Conservation (phyloP, 2,113 vertebrate species). For the Gobio gobio region DNA sequence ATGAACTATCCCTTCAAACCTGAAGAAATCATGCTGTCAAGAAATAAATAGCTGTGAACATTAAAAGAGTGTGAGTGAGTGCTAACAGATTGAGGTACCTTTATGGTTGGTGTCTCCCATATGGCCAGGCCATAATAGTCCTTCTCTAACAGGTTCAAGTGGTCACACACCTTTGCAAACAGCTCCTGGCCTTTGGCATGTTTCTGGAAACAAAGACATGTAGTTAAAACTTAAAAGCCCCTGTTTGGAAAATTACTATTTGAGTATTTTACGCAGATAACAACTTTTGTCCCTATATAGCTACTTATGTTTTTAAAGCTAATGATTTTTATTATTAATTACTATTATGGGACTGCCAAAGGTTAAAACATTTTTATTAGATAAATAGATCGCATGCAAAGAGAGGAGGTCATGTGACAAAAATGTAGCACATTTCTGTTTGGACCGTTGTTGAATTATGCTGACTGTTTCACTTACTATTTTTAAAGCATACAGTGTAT, state of each 20-base stretch:
- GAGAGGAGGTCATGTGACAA: not conserved
- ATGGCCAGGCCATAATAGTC: slow-evolving; percentile 93
- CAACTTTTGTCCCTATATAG: not conserved
- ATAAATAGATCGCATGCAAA: not conserved
- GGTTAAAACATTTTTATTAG: not conserved
- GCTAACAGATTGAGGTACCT: slow-evolving; percentile 73
- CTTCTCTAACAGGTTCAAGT: slow-evolving; percentile 95
- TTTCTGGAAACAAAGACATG: slow-evolving; percentile 80
- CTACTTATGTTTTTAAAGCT: not conserved
- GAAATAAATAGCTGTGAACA: not conserved
- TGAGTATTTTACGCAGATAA: not conserved
- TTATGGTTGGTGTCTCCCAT: slow-evolving; percentile 84
- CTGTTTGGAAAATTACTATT: not conserved
- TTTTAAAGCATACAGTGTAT: not conserved
- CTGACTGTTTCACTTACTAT: not conserved
- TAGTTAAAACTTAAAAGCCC: not conserved
- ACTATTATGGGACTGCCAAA: not conserved
- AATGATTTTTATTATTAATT: too few species aligned
- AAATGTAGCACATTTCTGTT: not conserved
- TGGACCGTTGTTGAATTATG: not conserved
- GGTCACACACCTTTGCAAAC: slow-evolving; percentile 92
- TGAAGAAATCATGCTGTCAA: not conserved
- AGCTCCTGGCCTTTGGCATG: slow-evolving; percentile 93
- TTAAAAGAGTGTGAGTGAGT: not conserved
- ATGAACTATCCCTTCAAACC: not conserved